phyloP scores from a whole-genome alignment of 2,113 vertebrate species.

The Paraplagusia blochii region DNA sequence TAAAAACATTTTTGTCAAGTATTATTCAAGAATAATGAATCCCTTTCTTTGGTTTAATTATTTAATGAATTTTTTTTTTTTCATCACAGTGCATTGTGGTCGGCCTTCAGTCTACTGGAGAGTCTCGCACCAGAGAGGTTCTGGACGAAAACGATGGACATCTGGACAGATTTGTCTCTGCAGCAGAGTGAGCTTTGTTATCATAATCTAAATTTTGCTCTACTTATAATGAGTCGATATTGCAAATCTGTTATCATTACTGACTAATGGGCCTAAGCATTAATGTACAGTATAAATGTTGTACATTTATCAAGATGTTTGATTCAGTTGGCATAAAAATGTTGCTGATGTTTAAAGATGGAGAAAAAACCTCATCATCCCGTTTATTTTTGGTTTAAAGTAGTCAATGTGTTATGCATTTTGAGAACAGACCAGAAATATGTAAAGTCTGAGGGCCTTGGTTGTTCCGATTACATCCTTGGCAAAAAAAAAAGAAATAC shows the following conservation, averaged over 20 bases:
- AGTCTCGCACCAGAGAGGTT: slow-evolving; percentile 94
- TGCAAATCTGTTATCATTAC: no score
- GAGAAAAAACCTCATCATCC: no score
- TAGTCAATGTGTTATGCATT: no score
- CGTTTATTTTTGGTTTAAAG: no score
- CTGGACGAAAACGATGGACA: slow-evolving; percentile 92
- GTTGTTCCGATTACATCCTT: slow-evolving; percentile 3
- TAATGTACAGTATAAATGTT: no score
- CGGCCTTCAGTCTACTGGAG: slow-evolving; percentile 94
- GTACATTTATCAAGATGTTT: no score
- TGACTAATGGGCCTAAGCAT: background rate
- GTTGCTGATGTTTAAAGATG: no score
- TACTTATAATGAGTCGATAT: no score
- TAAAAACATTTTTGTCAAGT: background rate
- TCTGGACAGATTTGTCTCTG: slow-evolving; percentile 92
- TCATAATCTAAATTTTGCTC: no score
- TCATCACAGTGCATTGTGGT: slow-evolving; percentile 88
- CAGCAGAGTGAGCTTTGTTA: slow-evolving; percentile 85
- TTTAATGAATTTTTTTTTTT: background rate
- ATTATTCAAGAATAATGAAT: background rate
- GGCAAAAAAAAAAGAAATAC: slow-evolving; percentile 9
- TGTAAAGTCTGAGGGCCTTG: background rate
- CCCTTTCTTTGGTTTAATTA: no score
- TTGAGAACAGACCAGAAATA: slow-evolving; percentile 23
- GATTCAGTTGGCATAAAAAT: no score